phyloP scores from a whole-genome alignment of 2,888 invertebrate genomes.

The Sisyra nigra region DNA sequence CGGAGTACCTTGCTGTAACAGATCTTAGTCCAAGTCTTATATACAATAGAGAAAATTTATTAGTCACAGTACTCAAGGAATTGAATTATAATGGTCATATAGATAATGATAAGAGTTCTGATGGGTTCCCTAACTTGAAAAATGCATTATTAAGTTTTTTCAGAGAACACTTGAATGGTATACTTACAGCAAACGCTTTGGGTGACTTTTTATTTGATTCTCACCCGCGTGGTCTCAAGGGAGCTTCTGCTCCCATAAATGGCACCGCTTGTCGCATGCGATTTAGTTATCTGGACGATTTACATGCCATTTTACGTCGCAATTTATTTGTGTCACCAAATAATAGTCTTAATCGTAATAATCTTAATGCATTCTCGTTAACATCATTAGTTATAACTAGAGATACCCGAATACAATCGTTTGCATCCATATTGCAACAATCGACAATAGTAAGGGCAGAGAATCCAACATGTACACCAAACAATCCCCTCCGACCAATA shows the following conservation, averaged over 20 bases:
- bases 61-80: slow-evolving; percentile 6
- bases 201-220: slow-evolving; percentile 7
- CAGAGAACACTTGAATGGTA: slow-evolving; percentile 7
- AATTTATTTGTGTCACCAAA: slow-evolving; percentile 8
- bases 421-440: slow-evolving; percentile 7
- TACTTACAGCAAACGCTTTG: slow-evolving; percentile 5
- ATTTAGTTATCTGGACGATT: slow-evolving; percentile 6
- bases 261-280: slow-evolving; percentile 8
- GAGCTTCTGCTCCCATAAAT: slow-evolving; percentile 1
- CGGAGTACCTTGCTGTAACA: slow-evolving; percentile 11
- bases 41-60: background rate
- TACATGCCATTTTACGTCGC: slow-evolving; percentile 6
- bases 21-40: slow-evolving; percentile 2
- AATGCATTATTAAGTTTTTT: slow-evolving; percentile 7
- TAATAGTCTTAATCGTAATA: slow-evolving; percentile 7
- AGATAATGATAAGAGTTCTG: slow-evolving; percentile 10
- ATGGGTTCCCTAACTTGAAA: slow-evolving; percentile 9
- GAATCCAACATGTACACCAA: slow-evolving; percentile 9
- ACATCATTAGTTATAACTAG: slow-evolving; percentile 7
- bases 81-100: slow-evolving; percentile 10
- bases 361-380: slow-evolving; percentile 8
- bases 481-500: slow-evolving; percentile 1
- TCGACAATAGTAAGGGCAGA: slow-evolving; percentile 9
- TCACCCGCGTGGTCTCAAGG: slow-evolving; percentile 6
- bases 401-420: slow-evolving; percentile 7